Base-by-base conservation (phyloP, 2,113 vertebrate genomes). In the Balaenoptera acutorostrata region DNA sequence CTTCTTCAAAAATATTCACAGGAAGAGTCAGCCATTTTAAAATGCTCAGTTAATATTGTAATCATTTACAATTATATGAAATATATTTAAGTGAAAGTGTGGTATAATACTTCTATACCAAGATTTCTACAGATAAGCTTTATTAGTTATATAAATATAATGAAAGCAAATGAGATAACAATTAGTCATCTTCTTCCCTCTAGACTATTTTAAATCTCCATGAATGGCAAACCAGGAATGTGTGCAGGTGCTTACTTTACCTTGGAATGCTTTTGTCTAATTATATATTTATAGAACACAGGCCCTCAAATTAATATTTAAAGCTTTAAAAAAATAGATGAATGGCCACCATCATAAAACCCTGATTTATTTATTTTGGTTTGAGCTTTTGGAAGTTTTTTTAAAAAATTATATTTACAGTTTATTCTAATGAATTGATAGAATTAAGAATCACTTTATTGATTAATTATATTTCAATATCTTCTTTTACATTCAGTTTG, bases 1-100 rank as follows among this genome's bases (percentile, higher is more conserved):
- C 18, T 20, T 83, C 8, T 49, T 97, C 68, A 68, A 82, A 96
- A 90, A 82, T 95, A 87, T 87, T 96, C 90, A 8, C 27, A 78
- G 68, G 81, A 23, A 10, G 4, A 92, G 33, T 33, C 3, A 90
- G 12, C 8, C 91, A 33, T 82, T 88, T 52, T 74, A 75, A 82
- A 86, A 72, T 61, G 11, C 1, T 86, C 12, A 55, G 21, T 78
- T 96, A 88, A 74, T 36, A 68, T 25, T 75, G 15, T 11, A 71
- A 81, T 36, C 4, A 52, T 84, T 78, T 49, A 63, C 36, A 64
- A n/a, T 41, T 11, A 9, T 31, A 33, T 39, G 7, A 90, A 84
- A 44, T 82, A 7, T 17, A 68, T 96, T 94, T 74, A 93, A 85
- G n/a, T 66, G 2, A 72, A 93, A 27, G 20, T 29, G 0, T 78